Base-by-base conservation (phyloP, 2,888 invertebrate genomes). In the Lacanobia wlatinum region DNA sequence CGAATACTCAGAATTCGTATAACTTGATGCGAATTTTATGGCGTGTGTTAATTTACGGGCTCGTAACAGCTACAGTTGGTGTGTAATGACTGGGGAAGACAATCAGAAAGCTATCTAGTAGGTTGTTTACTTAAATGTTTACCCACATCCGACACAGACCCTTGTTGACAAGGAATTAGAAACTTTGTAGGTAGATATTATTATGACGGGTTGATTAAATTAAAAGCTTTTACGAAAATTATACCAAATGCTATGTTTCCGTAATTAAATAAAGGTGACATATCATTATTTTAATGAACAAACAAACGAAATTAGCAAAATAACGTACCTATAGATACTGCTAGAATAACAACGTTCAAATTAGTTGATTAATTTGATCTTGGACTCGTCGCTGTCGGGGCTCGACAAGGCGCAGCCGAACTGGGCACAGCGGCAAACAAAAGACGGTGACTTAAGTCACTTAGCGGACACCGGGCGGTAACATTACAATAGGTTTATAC, bases 361-460 rank as follows among this genome's bases (percentile, higher is more conserved):
- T 89, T 86, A 86, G 78, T 86, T 85, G 80, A 87, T 84, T 90
- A 90, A 89, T 90, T 89, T 86, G 82, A 80, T 84, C 80, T 84
- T 84, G 76, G 81, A 87, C 80, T 87, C 78, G 80, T 84, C 66
- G 64, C 83, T 87, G 87, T 76, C 77, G 68, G 75, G 84, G 79
- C 84, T 85, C 73, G 80, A 87, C 86, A 87, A 84, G 76, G 64
- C 78, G 58, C 63, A 55, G 58, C 60, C 28, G 50, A 70, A 61
- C 61, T 66, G 56, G 56, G 60, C 69, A 58, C 64, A 70, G 63
- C n/a, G 60, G 28, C 63, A 68, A 76, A 77, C 79, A 76, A 84
- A 73, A 73, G 82, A 66, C 70, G 65, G 23, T 40, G 56, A 60
- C 21, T 69, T 76, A 62, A 64, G 50, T 18, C 12, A 60, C 50